phyloP scores from a whole-genome alignment of 2,797 vertebrate genomes.

The Siniperca obscura region DNA sequence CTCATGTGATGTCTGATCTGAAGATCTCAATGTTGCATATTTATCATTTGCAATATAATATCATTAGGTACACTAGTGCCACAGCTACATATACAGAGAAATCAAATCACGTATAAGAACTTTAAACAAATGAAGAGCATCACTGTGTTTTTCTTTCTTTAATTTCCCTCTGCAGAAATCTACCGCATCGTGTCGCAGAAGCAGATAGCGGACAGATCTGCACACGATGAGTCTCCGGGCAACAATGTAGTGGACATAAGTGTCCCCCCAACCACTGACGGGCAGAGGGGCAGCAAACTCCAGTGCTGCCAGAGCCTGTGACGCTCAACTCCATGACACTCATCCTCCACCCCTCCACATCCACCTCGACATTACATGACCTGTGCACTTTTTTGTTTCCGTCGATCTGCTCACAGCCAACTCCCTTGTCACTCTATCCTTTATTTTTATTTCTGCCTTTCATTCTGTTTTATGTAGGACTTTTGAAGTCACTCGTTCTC shows the following conservation, averaged over 20 bases:
- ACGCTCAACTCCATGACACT: slow-evolving; percentile 78
- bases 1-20: background rate
- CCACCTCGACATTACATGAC: slow-evolving; percentile 50
- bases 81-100: background rate
- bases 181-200: slow-evolving; percentile 98
- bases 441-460: slow-evolving; percentile 24
- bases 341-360: slow-evolving; percentile 39
- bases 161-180: slow-evolving; percentile 87
- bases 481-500: slow-evolving; percentile 73
- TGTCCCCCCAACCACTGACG: slow-evolving; percentile 95
- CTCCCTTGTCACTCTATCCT: slow-evolving; percentile 44
- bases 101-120: background rate
- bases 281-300: slow-evolving; percentile 95
- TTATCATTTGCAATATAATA: background rate
- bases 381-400: slow-evolving; percentile 67
- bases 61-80: background rate
- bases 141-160: background rate
- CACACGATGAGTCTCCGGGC: slow-evolving; percentile 96
- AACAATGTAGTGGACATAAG: slow-evolving; percentile 97
- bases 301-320: slow-evolving; percentile 99
- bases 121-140: background rate
- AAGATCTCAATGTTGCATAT: background rate
- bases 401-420: slow-evolving; percentile 58
- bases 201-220: slow-evolving; percentile 95
- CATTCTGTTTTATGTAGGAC: slow-evolving; percentile 64